Conservation (phyloP, 2,888 invertebrate species). For the Branchellion lobata region DNA sequence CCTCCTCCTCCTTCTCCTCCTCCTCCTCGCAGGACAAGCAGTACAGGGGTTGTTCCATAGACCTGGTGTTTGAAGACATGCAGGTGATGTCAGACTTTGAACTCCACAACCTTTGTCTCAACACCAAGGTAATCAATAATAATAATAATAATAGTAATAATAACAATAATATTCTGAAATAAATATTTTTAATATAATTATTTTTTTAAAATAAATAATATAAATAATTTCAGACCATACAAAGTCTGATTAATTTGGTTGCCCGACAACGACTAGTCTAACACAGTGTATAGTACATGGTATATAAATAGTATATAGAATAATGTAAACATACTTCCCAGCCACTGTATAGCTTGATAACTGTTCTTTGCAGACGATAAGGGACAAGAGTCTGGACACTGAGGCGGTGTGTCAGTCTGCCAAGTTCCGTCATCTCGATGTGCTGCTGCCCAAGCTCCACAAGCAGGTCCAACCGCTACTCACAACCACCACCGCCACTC, state of each 20-base stretch:
- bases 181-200: neutral
- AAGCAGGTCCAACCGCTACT: slow-evolving; percentile 55
- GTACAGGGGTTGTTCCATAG: slow-evolving; percentile 61
- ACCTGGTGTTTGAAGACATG: slow-evolving; percentile 78
- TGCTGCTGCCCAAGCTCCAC: slow-evolving; percentile 74
- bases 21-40: slow-evolving; percentile 60
- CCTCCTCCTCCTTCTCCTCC: neutral
- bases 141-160: neutral
- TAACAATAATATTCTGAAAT: no score
- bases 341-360: no score
- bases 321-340: no score
- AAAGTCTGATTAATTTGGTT: no score
- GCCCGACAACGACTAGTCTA: no score
- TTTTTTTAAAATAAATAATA: no score
- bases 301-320: no score
- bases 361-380: slow-evolving; percentile 53
- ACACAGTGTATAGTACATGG: no score
- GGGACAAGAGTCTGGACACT: slow-evolving; percentile 60
- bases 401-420: slow-evolving; percentile 78
- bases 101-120: slow-evolving; percentile 75
- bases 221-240: no score
- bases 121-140: slow-evolving; percentile 67
- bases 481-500: neutral
- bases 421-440: slow-evolving; percentile 80
- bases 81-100: slow-evolving; percentile 87